Evolutionary conservation across 2,797 vertebrate species (phyloP), one percentile per base, ranked within the genome.

Genomic region (Chaunax sp.): DNA sequence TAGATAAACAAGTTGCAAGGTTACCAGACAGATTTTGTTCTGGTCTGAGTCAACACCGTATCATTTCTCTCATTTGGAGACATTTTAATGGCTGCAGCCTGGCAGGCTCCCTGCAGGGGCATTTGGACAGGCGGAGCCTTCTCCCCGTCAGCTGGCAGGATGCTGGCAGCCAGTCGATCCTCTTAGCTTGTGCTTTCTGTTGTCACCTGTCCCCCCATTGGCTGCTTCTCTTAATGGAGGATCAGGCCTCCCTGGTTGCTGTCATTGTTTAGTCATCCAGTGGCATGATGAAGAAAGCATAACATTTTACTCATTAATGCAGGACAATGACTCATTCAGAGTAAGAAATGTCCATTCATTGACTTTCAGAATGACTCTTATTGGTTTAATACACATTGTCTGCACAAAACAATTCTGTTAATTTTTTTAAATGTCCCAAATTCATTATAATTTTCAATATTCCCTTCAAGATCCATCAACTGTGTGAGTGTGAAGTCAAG

Each of bases 1-100:
- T 52, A 45, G 59, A 70, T 54, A 41, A 67, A 68, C 33, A 64
- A 53, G 58, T 44, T 55, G 16, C 22, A 22, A 67, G 69, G 84
- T 90, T 86, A 77, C 80, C 33, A 40, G 84, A 85, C 82, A 87
- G 83, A 86, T 82, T 80, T 78, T 37, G 46, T 60, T 72, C 44
- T 55, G 52, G 60, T 77, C 82, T 88, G 81, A 91, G 65, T 90
- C 87, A 88, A 84, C 87, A 77, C 71, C 53, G 18, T 71, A 60
- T 82, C 77, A 61, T 65, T 55, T 51, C 20, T 72, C 76, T 82
- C 61, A 52, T 88, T 87, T 85, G 80, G 77, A 84, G 76, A 75
- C 85, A 85, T 89, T 90, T 89, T 84, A 85, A 72, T 72, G 78
- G 65, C 81, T 89, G 69, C 84, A 72, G 80, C 83, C 83, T 43